A percentile compares a stretch with the other conserved stretches of the same genome.
phyloP scores from a whole-genome alignment of 2,888 invertebrate species.

The Mesorhabditis belari region DNA sequence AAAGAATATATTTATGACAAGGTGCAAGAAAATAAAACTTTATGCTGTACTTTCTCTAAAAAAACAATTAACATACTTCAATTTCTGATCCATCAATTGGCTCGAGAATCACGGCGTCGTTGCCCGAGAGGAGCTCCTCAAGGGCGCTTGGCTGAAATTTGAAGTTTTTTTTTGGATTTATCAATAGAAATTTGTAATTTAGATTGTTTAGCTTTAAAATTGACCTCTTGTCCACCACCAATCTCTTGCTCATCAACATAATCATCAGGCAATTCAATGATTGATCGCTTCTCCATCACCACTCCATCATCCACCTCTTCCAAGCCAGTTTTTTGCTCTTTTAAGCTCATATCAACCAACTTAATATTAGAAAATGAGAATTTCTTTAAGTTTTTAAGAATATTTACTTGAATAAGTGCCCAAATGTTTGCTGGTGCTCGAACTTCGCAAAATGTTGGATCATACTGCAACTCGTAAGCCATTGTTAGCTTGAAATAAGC shows the following conservation, averaged over 20 bases:
- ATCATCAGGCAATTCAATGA: not conserved
- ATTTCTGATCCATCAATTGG: too few species aligned
- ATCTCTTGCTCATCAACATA: not conserved
- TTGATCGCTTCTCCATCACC: not conserved
- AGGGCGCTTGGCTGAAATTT: too few species aligned
- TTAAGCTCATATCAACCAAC: slow-evolving; percentile 25
- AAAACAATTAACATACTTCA: too few species aligned
- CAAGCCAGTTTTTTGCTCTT: not conserved
- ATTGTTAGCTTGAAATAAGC: slow-evolving; percentile 49
- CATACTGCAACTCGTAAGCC: slow-evolving; percentile 44
- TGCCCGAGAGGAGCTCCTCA: too few species aligned
- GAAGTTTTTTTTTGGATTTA: too few species aligned
- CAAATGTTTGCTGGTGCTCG: slow-evolving; percentile 45
- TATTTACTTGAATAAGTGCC: slow-evolving; percentile 40
- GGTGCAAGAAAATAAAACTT: too few species aligned
- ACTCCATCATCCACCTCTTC: not conserved
- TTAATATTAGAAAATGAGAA: slow-evolving; percentile 3
- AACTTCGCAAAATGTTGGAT: slow-evolving; percentile 49
- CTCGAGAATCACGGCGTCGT: too few species aligned
- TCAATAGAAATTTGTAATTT: too few species aligned
- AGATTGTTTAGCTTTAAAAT: too few species aligned
- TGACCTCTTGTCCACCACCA: not conserved
- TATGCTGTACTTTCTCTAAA: too few species aligned
- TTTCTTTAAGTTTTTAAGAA: not conserved
- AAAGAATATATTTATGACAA: too few species aligned